Evolutionary conservation across 2,797 vertebrate species (phyloP).

Genomic region (Acomys russatus): DNA sequence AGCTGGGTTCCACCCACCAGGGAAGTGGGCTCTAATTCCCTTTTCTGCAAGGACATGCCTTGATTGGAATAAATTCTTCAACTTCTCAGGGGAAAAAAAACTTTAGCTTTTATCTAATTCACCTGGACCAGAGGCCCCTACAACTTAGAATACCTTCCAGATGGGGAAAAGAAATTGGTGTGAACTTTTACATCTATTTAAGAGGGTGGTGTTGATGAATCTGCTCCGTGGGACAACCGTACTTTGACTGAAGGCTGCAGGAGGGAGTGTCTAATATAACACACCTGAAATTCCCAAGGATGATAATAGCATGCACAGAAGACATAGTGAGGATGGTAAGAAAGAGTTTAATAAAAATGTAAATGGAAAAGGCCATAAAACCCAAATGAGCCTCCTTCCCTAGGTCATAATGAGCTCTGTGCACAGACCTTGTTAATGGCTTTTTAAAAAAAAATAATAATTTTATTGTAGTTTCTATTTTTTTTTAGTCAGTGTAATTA

Average conservation of each 20-base stretch:
- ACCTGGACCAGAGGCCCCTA: background rate
- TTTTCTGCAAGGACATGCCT: background rate
- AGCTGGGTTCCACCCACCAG: background rate
- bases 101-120: background rate
- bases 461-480: slow-evolving; percentile 85
- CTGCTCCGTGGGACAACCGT: background rate
- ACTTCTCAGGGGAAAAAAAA: slow-evolving; percentile 31
- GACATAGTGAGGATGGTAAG: slow-evolving; percentile 77
- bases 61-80: background rate
- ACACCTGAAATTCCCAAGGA: slow-evolving; percentile 70
- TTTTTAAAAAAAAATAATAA: slow-evolving; percentile 65
- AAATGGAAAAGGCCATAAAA: slow-evolving; percentile 82
- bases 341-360: slow-evolving; percentile 85
- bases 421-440: slow-evolving; percentile 76
- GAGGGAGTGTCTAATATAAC: slow-evolving; percentile 64
- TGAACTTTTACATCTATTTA: slow-evolving; percentile 62
- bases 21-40: background rate
- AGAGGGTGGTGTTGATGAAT: slow-evolving; percentile 18
- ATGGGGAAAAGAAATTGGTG: slow-evolving; percentile 7
- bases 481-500: slow-evolving; percentile 79
- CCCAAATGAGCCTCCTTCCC: slow-evolving; percentile 82
- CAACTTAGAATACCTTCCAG: slow-evolving; percentile 46
- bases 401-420: slow-evolving; percentile 83
- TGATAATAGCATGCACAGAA: slow-evolving; percentile 65
- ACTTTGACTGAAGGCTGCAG: slow-evolving; percentile 10